Percentiles rank a stretch among this genome's conserved stretches.
Conservation (phyloP, 2,113 vertebrate species). For the Dendrocopos noguchii region DNA sequence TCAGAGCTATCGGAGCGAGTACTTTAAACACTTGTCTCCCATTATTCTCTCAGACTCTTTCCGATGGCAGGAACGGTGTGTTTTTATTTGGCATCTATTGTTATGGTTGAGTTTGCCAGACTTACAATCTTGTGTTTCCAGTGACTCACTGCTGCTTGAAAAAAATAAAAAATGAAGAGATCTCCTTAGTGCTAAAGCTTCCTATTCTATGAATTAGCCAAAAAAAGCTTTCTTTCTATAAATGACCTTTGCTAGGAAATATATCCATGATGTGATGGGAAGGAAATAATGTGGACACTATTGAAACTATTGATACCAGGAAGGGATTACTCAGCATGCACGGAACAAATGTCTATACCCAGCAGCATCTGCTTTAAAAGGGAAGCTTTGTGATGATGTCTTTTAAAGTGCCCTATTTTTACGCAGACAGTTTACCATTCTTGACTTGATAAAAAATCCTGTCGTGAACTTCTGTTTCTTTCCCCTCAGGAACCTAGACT, state of each 20-base stretch:
- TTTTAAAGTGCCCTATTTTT: not conserved
- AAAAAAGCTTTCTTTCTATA: not conserved
- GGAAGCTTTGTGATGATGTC: not conserved
- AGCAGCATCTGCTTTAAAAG: not conserved
- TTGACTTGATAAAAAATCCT: not conserved
- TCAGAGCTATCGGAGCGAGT: not conserved
- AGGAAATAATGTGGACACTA: conserved; percentile 26
- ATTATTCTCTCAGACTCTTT: not conserved
- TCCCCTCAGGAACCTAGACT: not conserved
- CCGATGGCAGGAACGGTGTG: not conserved
- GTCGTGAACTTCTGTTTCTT: not conserved
- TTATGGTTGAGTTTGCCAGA: conserved; percentile 17
- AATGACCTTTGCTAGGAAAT: not conserved
- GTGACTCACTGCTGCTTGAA: conserved; percentile 49
- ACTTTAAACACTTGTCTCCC: not conserved
- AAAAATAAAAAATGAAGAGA: not conserved
- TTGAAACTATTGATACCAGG: conserved; percentile 24
- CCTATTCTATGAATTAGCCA: conserved; percentile 23
- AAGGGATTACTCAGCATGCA: conserved; percentile 41
- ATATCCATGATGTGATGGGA: not conserved
- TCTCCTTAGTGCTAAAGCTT: conserved; percentile 19
- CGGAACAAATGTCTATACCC: not conserved
- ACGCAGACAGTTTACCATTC: not conserved
- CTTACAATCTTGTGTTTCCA: conserved; percentile 3
- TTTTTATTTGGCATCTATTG: conserved; percentile 43